Evolutionary conservation across 2,113 vertebrate species (phyloP), one percentile per base, ranked within the genome.

Genomic region (Nettapus auritus): DNA sequence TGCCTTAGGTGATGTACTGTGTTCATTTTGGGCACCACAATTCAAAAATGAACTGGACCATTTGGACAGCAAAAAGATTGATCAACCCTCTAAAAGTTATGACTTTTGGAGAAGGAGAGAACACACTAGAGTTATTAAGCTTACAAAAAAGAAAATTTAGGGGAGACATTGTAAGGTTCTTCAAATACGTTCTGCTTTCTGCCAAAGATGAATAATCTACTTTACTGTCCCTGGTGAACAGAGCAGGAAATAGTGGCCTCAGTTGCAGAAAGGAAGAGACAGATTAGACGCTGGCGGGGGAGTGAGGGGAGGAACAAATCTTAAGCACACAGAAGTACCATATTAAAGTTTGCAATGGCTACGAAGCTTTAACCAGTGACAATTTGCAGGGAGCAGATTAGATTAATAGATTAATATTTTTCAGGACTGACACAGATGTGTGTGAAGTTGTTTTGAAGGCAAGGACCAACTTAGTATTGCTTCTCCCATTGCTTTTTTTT

Each of bases 21-120:
- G 60, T 13, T 86, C 69, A 50, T 78, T 94, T 55, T 57, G 69
- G 86, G 64, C 23, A 40, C 60, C 69, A 86, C 81, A 96, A 89
- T 62, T 95, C 93, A 96, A 81, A 64, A 80, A 69, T 9, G 23
- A 81, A 92, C 63, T 66, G 50, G 68, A 53, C 44, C 5, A 28
- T 81, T 90, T 88, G 60, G 64, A 77, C 84, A 89, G 60, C n/a
- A 70, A 48, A 70, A 88, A 84, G 83, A 81, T 81, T 77, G 46
- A 77, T 92, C 80, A 84, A 83, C 56, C 36, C 17, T 53, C 80
- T 75, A 62, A 70, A 94, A 86, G 40, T 57, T 90, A 94, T 0
- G 60, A 70, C 64, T 94, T 92, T 36, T 90, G 81, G 40, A 81
- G 71, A 85, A 80, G 46, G 57, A 73, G 26, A 69, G 28, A 88